Conservation (phyloP, 2,797 vertebrate species). For the Myotis planiceps region DNA sequence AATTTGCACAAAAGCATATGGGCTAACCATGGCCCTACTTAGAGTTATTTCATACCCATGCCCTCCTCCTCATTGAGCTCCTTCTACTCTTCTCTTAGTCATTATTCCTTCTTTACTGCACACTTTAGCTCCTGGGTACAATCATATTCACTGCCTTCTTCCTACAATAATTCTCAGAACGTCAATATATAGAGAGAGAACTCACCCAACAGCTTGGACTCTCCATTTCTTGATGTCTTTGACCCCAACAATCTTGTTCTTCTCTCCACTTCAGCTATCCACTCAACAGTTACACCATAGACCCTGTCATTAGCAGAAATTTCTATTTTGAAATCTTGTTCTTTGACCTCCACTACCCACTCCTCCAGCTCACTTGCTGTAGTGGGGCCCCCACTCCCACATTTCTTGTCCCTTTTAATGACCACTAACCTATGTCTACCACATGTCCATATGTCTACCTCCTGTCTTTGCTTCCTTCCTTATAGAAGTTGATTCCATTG, state of each 20-base stretch:
- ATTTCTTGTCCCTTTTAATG: background rate
- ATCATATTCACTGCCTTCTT: background rate
- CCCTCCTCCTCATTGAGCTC: background rate
- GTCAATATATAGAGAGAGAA: rapidly evolving
- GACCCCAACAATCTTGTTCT: background rate
- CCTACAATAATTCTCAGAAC: background rate
- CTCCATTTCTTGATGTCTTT: background rate
- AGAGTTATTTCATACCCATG: background rate
- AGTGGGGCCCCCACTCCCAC: background rate
- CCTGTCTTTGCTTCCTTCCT: constrained; percentile 33
- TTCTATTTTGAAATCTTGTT: background rate
- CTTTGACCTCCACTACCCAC: background rate
- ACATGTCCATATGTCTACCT: background rate
- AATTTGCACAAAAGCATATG: background rate
- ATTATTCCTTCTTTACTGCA: background rate
- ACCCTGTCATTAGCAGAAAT: background rate
- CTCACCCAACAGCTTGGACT: background rate
- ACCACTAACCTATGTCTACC: background rate
- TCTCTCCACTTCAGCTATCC: background rate
- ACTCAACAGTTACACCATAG: too few relatives aligned
- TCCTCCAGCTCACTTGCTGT: background rate
- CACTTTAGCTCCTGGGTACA: background rate
- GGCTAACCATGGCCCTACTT: background rate
- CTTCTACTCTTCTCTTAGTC: background rate
- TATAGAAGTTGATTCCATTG: background rate